Conservation (phyloP, 2,888 invertebrate genomes). For the Sicus ferrugineus region DNA sequence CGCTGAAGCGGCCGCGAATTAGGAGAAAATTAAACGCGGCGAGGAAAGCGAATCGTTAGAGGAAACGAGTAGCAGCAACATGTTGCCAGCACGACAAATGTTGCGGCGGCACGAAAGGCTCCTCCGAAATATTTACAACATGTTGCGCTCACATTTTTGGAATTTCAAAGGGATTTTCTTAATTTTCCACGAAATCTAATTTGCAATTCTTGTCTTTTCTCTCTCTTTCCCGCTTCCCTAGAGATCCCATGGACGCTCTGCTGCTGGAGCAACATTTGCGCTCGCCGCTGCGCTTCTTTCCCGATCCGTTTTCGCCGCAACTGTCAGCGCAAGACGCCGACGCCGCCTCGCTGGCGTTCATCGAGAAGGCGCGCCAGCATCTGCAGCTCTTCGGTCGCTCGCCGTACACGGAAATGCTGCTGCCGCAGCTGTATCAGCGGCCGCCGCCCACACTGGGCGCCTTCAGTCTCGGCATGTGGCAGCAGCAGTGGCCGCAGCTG, state of each 20-base stretch:
- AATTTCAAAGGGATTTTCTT: no score
- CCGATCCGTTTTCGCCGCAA: constrained; percentile 63
- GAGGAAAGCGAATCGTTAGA: neutral
- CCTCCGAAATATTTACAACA: neutral
- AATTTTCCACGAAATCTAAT: neutral
- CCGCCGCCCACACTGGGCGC: constrained; percentile 59
- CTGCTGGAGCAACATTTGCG: constrained; percentile 64
- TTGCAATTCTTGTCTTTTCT: neutral
- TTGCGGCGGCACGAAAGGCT: neutral
- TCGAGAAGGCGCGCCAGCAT: constrained; percentile 65
- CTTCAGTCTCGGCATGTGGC: constrained; percentile 65
- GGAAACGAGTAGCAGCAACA: neutral
- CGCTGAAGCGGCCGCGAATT: constrained; percentile 32
- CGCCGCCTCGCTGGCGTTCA: constrained; percentile 62
- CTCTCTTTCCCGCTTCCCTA: constrained; percentile 41
- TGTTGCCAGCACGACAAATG: constrained; percentile 32
- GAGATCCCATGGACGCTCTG: constrained; percentile 65
- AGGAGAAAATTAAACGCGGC: constrained; percentile 22
- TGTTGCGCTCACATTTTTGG: no score
- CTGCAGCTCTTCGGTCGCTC: constrained; percentile 65
- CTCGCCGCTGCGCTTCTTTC: constrained; percentile 63
- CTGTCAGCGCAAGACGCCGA: constrained; percentile 64
- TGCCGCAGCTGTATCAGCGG: constrained; percentile 65
- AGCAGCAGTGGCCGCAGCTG: constrained; percentile 65
- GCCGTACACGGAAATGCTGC: constrained; percentile 64